Percentiles rank a stretch among this genome's conserved stretches.
These are phyloP conservation scores for Leptinotarsa defecta DNA, from an alignment of 1,140 invertebrate genomes.

Conservation along the genomic window DNA sequence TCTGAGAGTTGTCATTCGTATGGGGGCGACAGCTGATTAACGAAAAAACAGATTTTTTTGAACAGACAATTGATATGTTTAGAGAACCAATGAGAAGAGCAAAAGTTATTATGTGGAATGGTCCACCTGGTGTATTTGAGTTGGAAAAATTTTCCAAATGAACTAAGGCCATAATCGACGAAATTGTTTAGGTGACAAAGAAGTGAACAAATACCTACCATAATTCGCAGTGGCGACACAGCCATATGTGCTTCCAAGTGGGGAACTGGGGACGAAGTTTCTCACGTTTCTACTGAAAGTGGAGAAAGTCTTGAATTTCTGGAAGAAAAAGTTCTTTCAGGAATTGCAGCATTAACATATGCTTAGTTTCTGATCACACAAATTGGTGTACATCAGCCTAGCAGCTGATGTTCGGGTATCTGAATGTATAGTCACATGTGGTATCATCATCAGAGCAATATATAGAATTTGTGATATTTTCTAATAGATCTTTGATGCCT, in stretches of 20 bases:
- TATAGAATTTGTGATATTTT: no score
- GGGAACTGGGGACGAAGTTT: conserved; percentile 94
- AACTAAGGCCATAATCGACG: conserved; percentile 92
- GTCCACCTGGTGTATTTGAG: conserved; percentile 96
- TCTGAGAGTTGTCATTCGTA: no score
- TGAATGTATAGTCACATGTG: no score
- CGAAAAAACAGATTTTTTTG: no score
- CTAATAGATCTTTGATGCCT: no score
- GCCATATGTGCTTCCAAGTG: conserved; percentile 97
- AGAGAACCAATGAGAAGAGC: conserved; percentile 81
- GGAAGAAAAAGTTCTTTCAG: conserved; percentile 90
- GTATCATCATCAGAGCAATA: no score
- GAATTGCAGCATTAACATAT: conserved; percentile 86
- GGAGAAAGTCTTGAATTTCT: conserved; percentile 96
- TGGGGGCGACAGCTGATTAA: no score
- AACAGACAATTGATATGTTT: conserved; percentile 78
- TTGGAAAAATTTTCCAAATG: conserved; percentile 92
- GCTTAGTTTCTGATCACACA: conserved; percentile 46
- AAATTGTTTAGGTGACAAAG: conserved; percentile 87
- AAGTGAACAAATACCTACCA: conserved; percentile 84
- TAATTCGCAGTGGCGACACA: conserved; percentile 97
- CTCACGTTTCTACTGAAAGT: conserved; percentile 97
- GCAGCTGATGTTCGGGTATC: no score
- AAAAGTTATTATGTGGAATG: conserved; percentile 94
- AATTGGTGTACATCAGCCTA: no score